Conservation (phyloP, 2,113 vertebrate species). For the Calyptomena viridis region DNA sequence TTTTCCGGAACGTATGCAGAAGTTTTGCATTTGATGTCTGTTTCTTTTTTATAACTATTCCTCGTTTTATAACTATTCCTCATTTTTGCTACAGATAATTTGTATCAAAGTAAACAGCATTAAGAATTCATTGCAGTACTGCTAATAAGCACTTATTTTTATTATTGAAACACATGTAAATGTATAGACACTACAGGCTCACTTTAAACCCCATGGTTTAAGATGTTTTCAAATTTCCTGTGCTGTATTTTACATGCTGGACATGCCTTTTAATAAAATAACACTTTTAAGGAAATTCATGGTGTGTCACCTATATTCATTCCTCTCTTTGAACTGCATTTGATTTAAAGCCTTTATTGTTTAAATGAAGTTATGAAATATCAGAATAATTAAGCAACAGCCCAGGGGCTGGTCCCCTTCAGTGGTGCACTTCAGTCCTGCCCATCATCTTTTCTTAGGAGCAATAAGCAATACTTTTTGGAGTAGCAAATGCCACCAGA, state of each 20-base stretch:
- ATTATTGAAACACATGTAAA: not conserved
- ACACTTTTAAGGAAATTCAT: not conserved
- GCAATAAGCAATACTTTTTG: not conserved
- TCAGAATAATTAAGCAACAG: not conserved
- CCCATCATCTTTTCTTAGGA: not conserved
- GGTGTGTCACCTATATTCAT: not conserved
- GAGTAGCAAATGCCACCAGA: not conserved
- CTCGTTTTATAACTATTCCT: not conserved
- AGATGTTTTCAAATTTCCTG: not conserved
- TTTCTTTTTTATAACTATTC: not conserved
- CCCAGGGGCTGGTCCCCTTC: not conserved
- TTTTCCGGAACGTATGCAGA: not conserved
- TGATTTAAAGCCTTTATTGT: not conserved
- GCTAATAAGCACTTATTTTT: not conserved
- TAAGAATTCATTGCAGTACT: not conserved
- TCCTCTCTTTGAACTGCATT: not conserved
- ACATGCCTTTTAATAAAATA: not conserved
- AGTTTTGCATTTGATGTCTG: not conserved
- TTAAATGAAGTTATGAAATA: not conserved
- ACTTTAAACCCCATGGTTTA: not conserved
- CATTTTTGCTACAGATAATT: not conserved
- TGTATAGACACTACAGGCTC: not conserved
- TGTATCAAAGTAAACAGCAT: not conserved
- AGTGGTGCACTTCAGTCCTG: not conserved
- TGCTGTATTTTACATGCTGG: not conserved